phyloP scores from a whole-genome alignment of 2,888 invertebrate genomes.

The Drosophila kanekoi region DNA sequence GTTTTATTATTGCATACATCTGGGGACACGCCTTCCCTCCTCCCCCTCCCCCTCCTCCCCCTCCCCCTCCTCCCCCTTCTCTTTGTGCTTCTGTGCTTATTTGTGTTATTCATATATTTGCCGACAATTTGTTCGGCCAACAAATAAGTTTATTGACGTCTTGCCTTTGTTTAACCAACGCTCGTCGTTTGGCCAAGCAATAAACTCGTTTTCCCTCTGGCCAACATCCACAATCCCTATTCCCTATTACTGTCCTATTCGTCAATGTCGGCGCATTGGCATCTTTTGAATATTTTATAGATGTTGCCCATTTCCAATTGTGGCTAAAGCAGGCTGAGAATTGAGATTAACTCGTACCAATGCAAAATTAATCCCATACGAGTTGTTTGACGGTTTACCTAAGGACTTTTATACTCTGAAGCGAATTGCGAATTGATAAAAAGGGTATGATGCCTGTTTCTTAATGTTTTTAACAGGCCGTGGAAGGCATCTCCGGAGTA shows the following conservation, averaged over 20 bases:
- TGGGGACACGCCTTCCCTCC: conserved; percentile 3
- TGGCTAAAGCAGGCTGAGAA: conserved; percentile 8
- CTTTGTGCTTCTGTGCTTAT: conserved; percentile 41
- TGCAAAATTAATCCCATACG: too few species aligned
- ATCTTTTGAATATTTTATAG: conserved; percentile 49
- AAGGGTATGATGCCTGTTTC: too few species aligned
- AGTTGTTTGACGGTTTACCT: too few species aligned
- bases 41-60: too few species aligned
- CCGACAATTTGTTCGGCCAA: conserved; percentile 63
- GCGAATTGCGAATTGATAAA: too few species aligned
- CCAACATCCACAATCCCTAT: not conserved
- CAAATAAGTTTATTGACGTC: conserved; percentile 60
- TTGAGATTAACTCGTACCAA: conserved; percentile 11
- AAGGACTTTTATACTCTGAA: too few species aligned
- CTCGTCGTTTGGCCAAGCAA: conserved; percentile 10
- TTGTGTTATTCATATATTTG: conserved; percentile 75
- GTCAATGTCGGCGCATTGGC: conserved; percentile 30
- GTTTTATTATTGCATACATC: conserved; percentile 65
- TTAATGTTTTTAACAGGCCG: too few species aligned
- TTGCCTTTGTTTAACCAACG: conserved; percentile 48
- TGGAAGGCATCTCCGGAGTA: too few species aligned
- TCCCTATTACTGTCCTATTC: too few species aligned
- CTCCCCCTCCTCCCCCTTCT: not conserved
- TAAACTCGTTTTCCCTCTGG: conserved; percentile 27
- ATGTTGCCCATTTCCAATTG: conserved; percentile 19